Base-by-base conservation (phyloP, 1,140 invertebrate genomes). In the Aradophagus sp. region DNA sequence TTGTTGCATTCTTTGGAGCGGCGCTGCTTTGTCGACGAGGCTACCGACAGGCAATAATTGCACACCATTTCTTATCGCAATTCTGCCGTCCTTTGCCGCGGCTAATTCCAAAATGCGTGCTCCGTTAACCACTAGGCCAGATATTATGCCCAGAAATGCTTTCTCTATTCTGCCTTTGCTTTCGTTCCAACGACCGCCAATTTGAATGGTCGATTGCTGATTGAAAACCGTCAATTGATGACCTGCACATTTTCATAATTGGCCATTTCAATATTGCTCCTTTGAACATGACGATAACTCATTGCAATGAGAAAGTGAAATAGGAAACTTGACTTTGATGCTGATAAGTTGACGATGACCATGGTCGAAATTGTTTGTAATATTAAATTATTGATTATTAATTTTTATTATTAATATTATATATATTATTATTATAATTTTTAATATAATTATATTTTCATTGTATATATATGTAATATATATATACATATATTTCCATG, bases 201-300 rank as follows among this genome's bases (percentile, higher is more conserved):
- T 89, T 76, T 95, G 92, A 41, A 98, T 92, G 13, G 90, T 91
- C 6, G 94, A 93, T 87, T 97, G 96, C 75, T 91, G 92, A 86
- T 98, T 97, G 86, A 98, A 98, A 13, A 96, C 93, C 35, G 91
- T 92, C 36, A 95, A 89, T 75, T 97, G 95, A 74, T 92, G 90
- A 48, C 95, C 95, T 96, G 82, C 3, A 73, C 69, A 61, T 56
- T 36, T 45, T 34, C 27, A 32, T 16, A 41, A 31, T 48, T 26
- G n/a, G n/a, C n/a, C n/a, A n/a, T n/a, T n/a, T n/a, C n/a, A n/a
- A n/a, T n/a, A n/a, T n/a, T n/a, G n/a, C n/a, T n/a, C n/a, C n/a
- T n/a, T n/a, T n/a, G n/a, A n/a, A n/a, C n/a, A n/a, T n/a, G n/a
- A n/a, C n/a, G n/a, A n/a, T n/a, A n/a, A n/a, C n/a, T n/a, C n/a